Evolutionary conservation across 2,888 invertebrate species (phyloP).

Genomic region (Temnothorax rugatulus): DNA sequence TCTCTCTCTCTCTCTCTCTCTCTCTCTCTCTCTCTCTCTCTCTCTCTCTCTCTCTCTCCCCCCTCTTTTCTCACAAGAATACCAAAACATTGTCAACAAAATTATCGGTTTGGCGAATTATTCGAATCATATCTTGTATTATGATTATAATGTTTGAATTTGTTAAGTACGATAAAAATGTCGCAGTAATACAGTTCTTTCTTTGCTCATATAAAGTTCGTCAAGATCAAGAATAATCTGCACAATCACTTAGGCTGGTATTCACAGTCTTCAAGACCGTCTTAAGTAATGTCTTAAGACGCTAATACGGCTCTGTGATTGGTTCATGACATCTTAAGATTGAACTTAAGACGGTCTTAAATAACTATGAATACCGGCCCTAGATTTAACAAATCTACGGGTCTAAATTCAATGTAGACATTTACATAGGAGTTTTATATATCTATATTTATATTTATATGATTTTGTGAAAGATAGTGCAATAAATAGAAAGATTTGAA

Average conservation of each 20-base stretch:
- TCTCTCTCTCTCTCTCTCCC: neutral
- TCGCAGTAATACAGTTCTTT: neutral
- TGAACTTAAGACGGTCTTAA: too few species aligned
- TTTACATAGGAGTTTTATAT: neutral
- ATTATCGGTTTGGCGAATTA: neutral
- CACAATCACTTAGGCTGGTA: neutral
- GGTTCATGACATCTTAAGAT: too few species aligned
- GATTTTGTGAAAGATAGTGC: neutral
- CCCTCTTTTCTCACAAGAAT: neutral
- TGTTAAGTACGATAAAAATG: neutral
- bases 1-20: neutral
- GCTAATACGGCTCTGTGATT: too few species aligned
- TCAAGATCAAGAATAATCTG: neutral
- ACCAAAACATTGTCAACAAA: neutral
- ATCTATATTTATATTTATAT: neutral
- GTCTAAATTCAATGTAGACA: neutral
- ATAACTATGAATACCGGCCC: too few species aligned
- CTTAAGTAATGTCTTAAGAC: too few species aligned
- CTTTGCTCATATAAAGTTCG: neutral
- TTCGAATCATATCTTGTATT: neutral
- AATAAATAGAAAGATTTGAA: neutral
- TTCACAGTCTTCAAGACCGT: too few species aligned
- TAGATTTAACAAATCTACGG: neutral
- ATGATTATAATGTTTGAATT: neutral
- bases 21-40: neutral